phyloP scores from a whole-genome alignment of 2,888 invertebrate species.

The Brenthis daphne region DNA sequence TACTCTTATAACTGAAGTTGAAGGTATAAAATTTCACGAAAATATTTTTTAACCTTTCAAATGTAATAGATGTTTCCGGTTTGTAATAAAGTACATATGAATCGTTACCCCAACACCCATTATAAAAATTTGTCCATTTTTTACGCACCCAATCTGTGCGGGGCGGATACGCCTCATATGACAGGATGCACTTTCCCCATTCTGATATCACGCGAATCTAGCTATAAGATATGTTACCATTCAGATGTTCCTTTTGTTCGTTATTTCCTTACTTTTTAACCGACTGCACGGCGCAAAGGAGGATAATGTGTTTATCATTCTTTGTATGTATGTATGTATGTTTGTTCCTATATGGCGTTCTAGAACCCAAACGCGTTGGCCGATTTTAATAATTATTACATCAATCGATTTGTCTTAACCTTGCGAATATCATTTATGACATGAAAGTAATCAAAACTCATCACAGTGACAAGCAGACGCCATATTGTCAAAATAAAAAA shows the following conservation, averaged over 20 bases:
- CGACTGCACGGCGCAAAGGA: too few species aligned
- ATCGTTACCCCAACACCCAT: constrained; percentile 67
- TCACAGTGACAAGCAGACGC: too few species aligned
- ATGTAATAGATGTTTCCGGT: constrained; percentile 78
- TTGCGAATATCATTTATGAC: too few species aligned
- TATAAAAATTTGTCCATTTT: constrained; percentile 79
- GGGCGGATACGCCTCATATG: constrained; percentile 79
- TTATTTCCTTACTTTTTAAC: background rate
- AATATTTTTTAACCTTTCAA: constrained; percentile 57
- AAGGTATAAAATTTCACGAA: constrained; percentile 40
- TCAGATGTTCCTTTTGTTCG: constrained; percentile 56
- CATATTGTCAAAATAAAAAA: too few species aligned
- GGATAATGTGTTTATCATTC: too few species aligned
- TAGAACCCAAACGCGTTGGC: too few species aligned
- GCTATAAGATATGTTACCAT: constrained; percentile 63
- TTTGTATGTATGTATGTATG: too few species aligned
- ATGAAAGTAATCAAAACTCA: too few species aligned
- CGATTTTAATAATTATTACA: too few species aligned
- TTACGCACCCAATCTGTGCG: constrained; percentile 70
- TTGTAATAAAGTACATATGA: constrained; percentile 71
- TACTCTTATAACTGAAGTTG: constrained; percentile 19
- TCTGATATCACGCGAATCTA: constrained; percentile 68
- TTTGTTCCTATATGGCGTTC: too few species aligned
- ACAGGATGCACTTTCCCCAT: constrained; percentile 69
- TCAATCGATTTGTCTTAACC: too few species aligned